Percentiles rank a stretch among this genome's conserved stretches.
phyloP scores from a whole-genome alignment of 2,797 vertebrate genomes.

The Gastrophryne carolinensis region DNA sequence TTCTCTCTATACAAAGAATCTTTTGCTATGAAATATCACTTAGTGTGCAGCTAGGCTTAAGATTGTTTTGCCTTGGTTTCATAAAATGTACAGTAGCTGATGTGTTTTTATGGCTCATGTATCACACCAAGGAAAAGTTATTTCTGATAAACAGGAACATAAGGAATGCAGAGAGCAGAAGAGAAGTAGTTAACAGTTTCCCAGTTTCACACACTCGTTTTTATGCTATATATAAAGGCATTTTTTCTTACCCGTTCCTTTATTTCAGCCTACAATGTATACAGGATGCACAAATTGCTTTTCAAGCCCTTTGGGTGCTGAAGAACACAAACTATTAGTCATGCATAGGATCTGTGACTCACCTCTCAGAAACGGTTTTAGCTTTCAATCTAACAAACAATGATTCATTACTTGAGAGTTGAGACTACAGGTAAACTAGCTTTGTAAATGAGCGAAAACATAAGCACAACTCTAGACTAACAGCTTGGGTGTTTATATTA shows the following conservation, averaged over 20 bases:
- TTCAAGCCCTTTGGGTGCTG: not conserved
- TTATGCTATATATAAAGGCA: not conserved
- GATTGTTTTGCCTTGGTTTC: slow-evolving; percentile 30
- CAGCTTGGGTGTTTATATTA: not conserved
- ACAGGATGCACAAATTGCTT: slow-evolving; percentile 17
- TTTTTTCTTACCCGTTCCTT: not conserved
- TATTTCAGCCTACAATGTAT: not conserved
- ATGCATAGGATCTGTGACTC: slow-evolving; percentile 18
- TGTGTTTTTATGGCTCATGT: slow-evolving; percentile 30
- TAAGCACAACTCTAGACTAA: not conserved
- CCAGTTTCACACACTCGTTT: not conserved
- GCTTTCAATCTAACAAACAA: slow-evolving; percentile 17
- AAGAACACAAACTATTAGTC: slow-evolving; percentile 18
- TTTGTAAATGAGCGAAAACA: slow-evolving; percentile 17
- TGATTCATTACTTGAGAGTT: slow-evolving; percentile 28
- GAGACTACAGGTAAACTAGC: not conserved
- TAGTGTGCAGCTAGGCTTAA: slow-evolving; percentile 3
- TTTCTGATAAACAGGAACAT: slow-evolving; percentile 21
- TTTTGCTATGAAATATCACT: slow-evolving; percentile 28
- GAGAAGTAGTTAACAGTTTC: not conserved
- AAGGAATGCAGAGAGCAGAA: not conserved
- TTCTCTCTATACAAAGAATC: not conserved
- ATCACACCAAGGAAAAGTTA: slow-evolving; percentile 17
- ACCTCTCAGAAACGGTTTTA: slow-evolving; percentile 21
- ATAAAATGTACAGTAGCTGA: slow-evolving; percentile 28